phyloP scores from a whole-genome alignment of 2,888 invertebrate species.

The Hypomecis atomaria region DNA sequence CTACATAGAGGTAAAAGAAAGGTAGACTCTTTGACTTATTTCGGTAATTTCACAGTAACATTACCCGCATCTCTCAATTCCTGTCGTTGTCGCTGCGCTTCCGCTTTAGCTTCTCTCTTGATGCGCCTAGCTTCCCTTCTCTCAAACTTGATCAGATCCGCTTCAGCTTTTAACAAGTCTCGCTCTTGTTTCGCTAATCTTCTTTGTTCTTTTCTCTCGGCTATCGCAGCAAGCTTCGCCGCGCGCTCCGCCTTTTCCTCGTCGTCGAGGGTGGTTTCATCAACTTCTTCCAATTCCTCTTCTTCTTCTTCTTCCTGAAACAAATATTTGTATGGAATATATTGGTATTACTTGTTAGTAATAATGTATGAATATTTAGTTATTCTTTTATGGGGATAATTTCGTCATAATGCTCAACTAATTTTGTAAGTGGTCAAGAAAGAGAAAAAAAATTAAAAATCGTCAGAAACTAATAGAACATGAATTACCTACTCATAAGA shows the following conservation, averaged over 20 bases:
- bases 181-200: conserved; percentile 61
- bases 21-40: neutral
- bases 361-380: too few relatives aligned
- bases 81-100: conserved; percentile 63
- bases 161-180: conserved; percentile 59
- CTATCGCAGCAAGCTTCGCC: conserved; percentile 56
- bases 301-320: conserved; percentile 62
- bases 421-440: neutral
- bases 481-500: too few relatives aligned
- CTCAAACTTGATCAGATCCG: conserved; percentile 61
- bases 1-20: neutral
- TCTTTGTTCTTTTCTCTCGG: conserved; percentile 57
- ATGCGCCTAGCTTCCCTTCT: conserved; percentile 64
- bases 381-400: too few relatives aligned
- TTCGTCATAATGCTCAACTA: neutral
- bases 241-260: conserved; percentile 70
- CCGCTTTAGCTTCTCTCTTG: conserved; percentile 66
- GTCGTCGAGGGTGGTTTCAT: conserved; percentile 71
- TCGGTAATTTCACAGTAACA: conserved; percentile 13
- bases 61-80: conserved; percentile 66
- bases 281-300: conserved; percentile 72
- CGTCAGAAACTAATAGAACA: too few relatives aligned
- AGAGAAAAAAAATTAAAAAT: too few relatives aligned
- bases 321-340: neutral
- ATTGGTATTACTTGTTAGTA: too few relatives aligned